Evolutionary conservation across 2,797 vertebrate species (phyloP).

Genomic region (Bufotes viridis): DNA sequence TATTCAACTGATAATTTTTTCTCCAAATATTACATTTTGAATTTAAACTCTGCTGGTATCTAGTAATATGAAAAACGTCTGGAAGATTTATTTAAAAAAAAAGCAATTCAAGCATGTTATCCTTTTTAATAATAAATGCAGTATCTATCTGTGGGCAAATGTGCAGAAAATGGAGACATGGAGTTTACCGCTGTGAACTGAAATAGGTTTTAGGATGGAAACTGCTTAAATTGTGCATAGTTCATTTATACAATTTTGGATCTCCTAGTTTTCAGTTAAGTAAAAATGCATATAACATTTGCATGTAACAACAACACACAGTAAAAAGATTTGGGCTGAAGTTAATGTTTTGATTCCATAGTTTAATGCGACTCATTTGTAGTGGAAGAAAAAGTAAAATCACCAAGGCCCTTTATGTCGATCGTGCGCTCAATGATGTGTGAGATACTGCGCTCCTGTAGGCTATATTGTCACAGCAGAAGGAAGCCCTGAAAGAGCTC

Average conservation of each 20-base stretch:
- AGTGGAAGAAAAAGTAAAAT: conserved; percentile 32
- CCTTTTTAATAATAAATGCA: conserved; percentile 38
- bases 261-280: conserved; percentile 6
- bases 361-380: conserved; percentile 42
- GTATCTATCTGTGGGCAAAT: conserved; percentile 30
- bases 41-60: background rate
- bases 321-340: conserved; percentile 13
- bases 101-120: conserved; percentile 15
- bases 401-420: conserved; percentile 50
- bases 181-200: conserved; percentile 29
- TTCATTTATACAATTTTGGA: conserved; percentile 4
- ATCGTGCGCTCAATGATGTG: conserved; percentile 57
- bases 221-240: conserved; percentile 5
- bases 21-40: background rate
- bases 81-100: conserved; percentile 10
- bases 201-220: conserved; percentile 27
- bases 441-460: conserved; percentile 38
- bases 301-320: conserved; percentile 20
- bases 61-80: conserved; percentile 14
- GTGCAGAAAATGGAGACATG: conserved; percentile 27
- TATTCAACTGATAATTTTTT: background rate
- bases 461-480: conserved; percentile 43
- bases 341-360: conserved; percentile 33
- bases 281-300: conserved; percentile 8
- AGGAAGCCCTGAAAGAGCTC: conserved; percentile 30